Conservation (phyloP, 2,888 invertebrate species). For the Habroteleia sp. region DNA sequence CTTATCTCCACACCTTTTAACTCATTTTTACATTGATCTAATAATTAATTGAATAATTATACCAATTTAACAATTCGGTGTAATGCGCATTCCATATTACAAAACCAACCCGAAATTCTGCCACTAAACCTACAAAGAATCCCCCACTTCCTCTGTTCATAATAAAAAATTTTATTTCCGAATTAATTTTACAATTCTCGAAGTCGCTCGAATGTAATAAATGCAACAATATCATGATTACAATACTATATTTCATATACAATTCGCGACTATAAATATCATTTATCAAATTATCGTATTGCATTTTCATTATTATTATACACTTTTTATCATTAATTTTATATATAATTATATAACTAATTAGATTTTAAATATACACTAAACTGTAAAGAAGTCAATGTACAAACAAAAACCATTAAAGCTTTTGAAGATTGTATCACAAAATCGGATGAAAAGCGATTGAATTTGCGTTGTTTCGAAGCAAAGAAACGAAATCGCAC, state of each 20-base stretch:
- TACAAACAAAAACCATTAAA: constrained; percentile 49
- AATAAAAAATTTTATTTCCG: constrained; percentile 58
- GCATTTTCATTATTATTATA: constrained; percentile 31
- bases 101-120: no score
- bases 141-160: no score
- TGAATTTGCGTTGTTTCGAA: constrained; percentile 6
- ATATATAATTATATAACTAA: constrained; percentile 18
- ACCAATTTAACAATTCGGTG: no score
- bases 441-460: constrained; percentile 25
- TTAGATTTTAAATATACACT: constrained; percentile 31
- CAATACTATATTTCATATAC: constrained; percentile 41
- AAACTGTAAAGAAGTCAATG: constrained; percentile 25
- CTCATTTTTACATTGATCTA: no score
- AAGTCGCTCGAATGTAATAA: constrained; percentile 51
- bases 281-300: constrained; percentile 51
- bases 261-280: constrained; percentile 52
- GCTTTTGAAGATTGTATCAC: constrained; percentile 48
- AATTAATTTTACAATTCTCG: constrained; percentile 45
- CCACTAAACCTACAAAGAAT: no score
- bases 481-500: constrained; percentile 18
- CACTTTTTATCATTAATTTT: constrained; percentile 22
- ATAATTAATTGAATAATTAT: no score
- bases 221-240: constrained; percentile 58
- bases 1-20: no score
- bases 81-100: no score